Evolutionary conservation across 1,140 invertebrate genomes (phyloP), one percentile per base, ranked within the genome.

Genomic region (Cecropterus lyciades): DNA sequence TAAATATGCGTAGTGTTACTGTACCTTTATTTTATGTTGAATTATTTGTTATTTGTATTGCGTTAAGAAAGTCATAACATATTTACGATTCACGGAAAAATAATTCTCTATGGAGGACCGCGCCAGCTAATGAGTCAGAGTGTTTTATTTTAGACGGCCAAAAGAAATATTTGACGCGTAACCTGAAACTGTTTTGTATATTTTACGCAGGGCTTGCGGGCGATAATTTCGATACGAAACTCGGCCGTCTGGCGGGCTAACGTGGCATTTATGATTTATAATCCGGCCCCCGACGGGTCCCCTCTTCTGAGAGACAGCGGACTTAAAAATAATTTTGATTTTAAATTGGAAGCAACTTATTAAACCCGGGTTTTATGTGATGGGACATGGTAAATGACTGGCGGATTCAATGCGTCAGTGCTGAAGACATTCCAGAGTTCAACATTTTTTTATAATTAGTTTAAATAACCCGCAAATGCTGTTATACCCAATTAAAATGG

Each of bases 251-350:
- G 73, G 73, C 73, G 65, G 72, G 66, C 78, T 84, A 81, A 87
- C 85, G 81, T 87, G 86, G 84, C 88, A 83, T 82, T 84, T 89
- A 87, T 91, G 88, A 89, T 91, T 91, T 91, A 91, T 87, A 88
- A 88, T 85, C 82, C 80, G 81, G 84, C 73, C 84, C 75, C 72
- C 83, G 86, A 82, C 85, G 80, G 78, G 80, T 85, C 82, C 72
- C 72, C 80, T 78, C 73, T 79, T 79, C 84, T 80, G 78, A 82
- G 79, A 86, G 84, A 87, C 82, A 85, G 84, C 79, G 73, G 75
- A 42, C 75, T 82, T 77, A 76, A 79, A 84, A 89, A 89, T 88
- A 86, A 84, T 89, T 89, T 89, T 73, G 76, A 82, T 80, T 87
- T 88, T 84, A 87, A 89, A 88, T 89, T 91, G 80, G 79, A 88